Evolutionary conservation across 2,113 vertebrate genomes (phyloP).

Genomic region (Crocuta crocuta): DNA sequence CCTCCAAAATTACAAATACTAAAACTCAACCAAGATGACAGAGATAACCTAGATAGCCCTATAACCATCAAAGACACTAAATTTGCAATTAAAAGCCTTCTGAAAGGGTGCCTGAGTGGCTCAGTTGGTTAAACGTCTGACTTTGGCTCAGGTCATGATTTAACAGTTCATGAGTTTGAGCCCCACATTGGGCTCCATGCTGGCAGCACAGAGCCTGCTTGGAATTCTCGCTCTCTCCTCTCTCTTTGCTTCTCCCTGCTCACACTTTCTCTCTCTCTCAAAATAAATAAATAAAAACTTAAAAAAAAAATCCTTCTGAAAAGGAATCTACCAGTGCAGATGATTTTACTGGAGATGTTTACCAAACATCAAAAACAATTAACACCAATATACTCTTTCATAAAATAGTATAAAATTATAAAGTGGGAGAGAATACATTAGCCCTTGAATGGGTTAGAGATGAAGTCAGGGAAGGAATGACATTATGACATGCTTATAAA

Average conservation of each 20-base stretch:
- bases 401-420: neutral
- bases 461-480: neutral
- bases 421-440: neutral
- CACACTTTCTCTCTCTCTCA: no score
- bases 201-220: no score
- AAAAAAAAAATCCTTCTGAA: neutral
- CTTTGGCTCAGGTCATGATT: no score
- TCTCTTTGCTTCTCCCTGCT: no score
- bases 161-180: no score
- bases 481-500: neutral
- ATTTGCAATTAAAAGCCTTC: neutral
- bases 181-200: no score
- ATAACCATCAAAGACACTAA: neutral
- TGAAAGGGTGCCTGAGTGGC: neutral
- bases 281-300: no score
- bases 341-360: neutral
- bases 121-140: no score
- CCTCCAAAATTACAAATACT: neutral
- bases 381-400: neutral
- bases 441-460: neutral
- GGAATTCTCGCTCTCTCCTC: no score
- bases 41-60: neutral
- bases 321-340: neutral
- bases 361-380: neutral
- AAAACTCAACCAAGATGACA: conserved; percentile 22